A percentile compares a stretch with the other conserved stretches of the same genome.
Conservation (phyloP, 2,888 invertebrate species). For the Ferrisia virgata region DNA sequence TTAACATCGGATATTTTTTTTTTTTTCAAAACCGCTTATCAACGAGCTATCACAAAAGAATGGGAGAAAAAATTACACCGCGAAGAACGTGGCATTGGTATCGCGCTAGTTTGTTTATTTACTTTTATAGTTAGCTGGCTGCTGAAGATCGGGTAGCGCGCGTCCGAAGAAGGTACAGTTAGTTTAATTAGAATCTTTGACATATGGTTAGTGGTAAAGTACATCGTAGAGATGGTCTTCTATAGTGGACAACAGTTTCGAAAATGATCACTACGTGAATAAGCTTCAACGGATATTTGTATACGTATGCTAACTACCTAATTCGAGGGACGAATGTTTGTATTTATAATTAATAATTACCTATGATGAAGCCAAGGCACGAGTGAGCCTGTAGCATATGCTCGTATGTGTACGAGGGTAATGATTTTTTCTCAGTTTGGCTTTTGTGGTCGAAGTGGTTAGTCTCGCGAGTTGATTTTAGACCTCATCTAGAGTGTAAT, state of each 20-base stretch:
- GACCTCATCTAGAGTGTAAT: neutral
- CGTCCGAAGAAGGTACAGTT: neutral
- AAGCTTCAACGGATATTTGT: neutral
- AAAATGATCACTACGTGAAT: neutral
- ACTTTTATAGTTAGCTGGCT: neutral
- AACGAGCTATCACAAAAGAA: conserved; percentile 16
- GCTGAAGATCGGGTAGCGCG: neutral
- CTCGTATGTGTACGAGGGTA: neutral
- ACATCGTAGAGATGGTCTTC: neutral
- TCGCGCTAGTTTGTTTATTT: neutral
- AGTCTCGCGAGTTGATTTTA: neutral
- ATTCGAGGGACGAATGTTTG: neutral
- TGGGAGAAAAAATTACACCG: neutral
- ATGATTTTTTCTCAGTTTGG: conserved; percentile 14
- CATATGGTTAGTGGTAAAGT: neutral
- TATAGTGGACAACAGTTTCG: neutral
- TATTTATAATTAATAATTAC: conserved; percentile 21
- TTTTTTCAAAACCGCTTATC: neutral
- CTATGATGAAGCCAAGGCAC: neutral
- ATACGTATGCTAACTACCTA: neutral
- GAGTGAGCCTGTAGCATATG: neutral
- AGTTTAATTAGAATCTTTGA: conserved; percentile 19
- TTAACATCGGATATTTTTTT: neutral
- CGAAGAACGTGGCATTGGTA: neutral
- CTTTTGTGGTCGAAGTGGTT: neutral